Percentiles rank a stretch among this genome's conserved stretches.
Conservation (phyloP, 2,113 vertebrate genomes). For the Jacana jacana region DNA sequence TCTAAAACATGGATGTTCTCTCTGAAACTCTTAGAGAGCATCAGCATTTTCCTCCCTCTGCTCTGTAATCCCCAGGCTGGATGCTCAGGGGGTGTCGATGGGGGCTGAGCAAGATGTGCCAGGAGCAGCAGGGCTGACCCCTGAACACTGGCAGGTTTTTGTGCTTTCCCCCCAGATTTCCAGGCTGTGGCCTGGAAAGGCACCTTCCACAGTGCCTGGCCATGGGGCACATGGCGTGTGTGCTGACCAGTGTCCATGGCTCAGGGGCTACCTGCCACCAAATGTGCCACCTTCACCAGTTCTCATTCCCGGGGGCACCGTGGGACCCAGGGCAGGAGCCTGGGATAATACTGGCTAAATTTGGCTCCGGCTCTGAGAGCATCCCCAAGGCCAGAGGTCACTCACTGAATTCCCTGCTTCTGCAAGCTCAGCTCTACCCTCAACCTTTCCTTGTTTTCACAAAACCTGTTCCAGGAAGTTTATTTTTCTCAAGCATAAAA, state of each 20-base stretch:
- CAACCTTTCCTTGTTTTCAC: constrained; percentile 34
- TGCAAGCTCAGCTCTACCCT: constrained; percentile 49
- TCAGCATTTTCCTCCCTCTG: background rate
- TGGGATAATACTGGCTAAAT: background rate
- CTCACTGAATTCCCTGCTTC: background rate
- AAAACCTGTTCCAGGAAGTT: constrained; percentile 56
- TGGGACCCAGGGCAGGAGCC: background rate
- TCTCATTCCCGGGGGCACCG: background rate
- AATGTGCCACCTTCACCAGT: accelerated
- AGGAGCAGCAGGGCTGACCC: background rate
- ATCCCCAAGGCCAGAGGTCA: constrained; percentile 34
- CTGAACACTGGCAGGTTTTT: background rate
- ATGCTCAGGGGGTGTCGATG: background rate
- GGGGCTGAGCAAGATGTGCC: background rate
- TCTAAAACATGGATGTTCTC: background rate
- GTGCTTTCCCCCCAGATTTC: background rate
- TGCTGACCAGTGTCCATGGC: background rate
- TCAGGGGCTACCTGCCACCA: accelerated
- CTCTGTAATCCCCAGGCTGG: background rate
- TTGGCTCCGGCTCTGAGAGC: background rate
- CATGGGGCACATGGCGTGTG: accelerated
- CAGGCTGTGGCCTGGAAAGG: accelerated
- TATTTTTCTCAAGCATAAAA: constrained; percentile 22
- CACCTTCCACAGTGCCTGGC: background rate
- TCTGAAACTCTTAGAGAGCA: background rate